Evolutionary conservation across 2,888 invertebrate genomes (phyloP), one percentile per base, ranked within the genome.

Genomic region (Scrobipalpa atriplicella): DNA sequence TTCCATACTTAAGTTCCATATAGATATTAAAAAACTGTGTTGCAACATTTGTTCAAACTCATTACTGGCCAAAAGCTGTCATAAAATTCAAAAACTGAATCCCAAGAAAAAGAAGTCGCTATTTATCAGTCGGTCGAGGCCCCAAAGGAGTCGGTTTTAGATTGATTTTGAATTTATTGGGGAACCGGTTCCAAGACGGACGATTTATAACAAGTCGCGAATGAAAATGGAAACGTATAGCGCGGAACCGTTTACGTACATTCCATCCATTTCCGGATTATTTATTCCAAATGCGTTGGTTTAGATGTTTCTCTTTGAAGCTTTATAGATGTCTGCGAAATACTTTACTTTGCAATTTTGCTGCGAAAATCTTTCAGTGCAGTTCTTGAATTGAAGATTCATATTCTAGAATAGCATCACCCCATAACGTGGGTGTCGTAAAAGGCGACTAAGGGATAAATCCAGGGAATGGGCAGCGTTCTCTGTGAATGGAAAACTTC

Each of bases 81-180:
- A n/a, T n/a, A 16, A 47, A 47, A 47, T 47, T 47, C 47, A 47
- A 47, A 47, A 16, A 16, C n/a, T 7, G 47, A 29, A 47, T n/a
- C 47, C 52, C 9, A 51, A 63, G 51, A 63, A 63, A 63, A 16
- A 19, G 13, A 11, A 63, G 11, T 63, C 16, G 52, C 36, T 38
- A 63, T 63, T 38, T 63, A 52, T 63, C 63, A 51, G 21, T 38
- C 16, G 52, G 38, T 16, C 51, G 63, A 19, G 13, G n/a, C 36
- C 63, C 63, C 29, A 38, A 51, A 63, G 62, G 62, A 62, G 18
- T 47, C 0, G 43, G 62, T 51, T 80, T 81, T 81, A 82, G 85
- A 89, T 87, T 87, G 87, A 88, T 89, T 87, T 82, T 81, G 80
- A 85, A 88, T 89, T 86, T 88, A 89, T 89, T 86, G 87, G 82